Evolutionary conservation across 2,797 vertebrate species (phyloP), one percentile per base, ranked within the genome.

Genomic region (Leptodactylus fallax): DNA sequence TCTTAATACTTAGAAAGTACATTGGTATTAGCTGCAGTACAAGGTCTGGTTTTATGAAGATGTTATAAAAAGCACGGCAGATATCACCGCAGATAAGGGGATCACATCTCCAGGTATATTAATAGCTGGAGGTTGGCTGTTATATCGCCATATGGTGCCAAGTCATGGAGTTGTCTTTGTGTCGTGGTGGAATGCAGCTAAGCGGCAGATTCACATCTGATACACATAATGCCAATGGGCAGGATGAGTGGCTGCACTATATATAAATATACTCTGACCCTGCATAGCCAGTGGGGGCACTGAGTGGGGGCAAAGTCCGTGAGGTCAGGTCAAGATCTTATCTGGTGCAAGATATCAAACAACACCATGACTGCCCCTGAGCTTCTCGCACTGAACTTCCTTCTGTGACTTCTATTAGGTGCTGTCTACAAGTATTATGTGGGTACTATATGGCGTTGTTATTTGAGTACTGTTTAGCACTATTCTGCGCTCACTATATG

Each of bases 91-190:
- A 12, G 79, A 49, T 63, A 76, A 49, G 25, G 49, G 67, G 17
- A 58, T 72, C 81, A 71, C 23, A 16, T 83, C 65, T 71, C 51
- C 21, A 1, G 23, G 11, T 21, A 2, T 83, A 83, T 83, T 71
- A 83, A 83, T 83, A 83, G 65, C 51, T 21, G 25, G 17, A 0
- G 49, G 5, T 11, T 83, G 65, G 63, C 63, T 25, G 81, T 19
- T 10, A 23, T 49, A 81, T 19, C 16, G 79, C 79, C 47, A 63
- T 25, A 72, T 16, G 21, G 81, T 83, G 67, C 65, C 81, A 56
- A 71, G 67, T 72, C 51, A 72, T 58, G 53, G 81, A 71, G n/a
- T 36, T 21, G 56, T 9, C 79, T 61, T 61, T 47, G 79, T 49
- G 65, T 21, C 16, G 17, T 7, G 49, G 23, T 55, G 65, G 51